A percentile compares a stretch with the other conserved stretches of the same genome.
These are phyloP conservation scores for Zaprionus kolodkinae DNA, from an alignment of 1,140 invertebrate species.

Conservation along the genomic window DNA sequence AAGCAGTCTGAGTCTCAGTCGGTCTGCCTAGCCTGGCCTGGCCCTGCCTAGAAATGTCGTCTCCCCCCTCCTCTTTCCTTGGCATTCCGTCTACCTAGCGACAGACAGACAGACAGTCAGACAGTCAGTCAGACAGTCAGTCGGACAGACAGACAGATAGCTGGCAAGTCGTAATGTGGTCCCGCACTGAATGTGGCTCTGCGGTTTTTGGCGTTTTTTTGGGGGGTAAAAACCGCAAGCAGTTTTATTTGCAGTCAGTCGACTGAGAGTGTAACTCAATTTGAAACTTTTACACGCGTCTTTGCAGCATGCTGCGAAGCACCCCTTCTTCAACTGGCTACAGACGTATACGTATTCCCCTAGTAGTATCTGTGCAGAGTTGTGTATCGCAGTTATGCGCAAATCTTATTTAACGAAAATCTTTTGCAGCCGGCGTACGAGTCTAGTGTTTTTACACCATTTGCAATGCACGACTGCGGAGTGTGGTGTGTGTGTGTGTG, in stretches of 20 bases:
- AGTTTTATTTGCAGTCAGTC: constrained; percentile 45
- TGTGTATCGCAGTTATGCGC: constrained; percentile 24
- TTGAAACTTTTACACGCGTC: constrained; percentile 48
- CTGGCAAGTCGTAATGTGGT: constrained; percentile 21
- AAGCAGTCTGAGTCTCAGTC: constrained; percentile 35
- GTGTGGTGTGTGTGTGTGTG: not conserved
- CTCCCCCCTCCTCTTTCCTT: not conserved
- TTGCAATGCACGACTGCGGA: not conserved
- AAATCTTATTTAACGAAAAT: constrained; percentile 39
- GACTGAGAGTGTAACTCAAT: constrained; percentile 53
- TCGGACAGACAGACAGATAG: not conserved
- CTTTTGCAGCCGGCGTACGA: constrained; percentile 17
- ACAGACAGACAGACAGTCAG: not conserved
- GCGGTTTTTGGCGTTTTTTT: constrained; percentile 22
- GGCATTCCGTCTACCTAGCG: not conserved
- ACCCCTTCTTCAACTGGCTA: not conserved
- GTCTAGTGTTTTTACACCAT: constrained; percentile 12
- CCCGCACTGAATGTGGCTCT: constrained; percentile 1
- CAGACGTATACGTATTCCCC: too few species aligned
- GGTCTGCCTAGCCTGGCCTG: constrained; percentile 41
- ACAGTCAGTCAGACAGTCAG: constrained; percentile 3
- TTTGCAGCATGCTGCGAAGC: constrained; percentile 6
- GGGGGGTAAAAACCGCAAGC: constrained; percentile 24
- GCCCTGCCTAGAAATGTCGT: not conserved
- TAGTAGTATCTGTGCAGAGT: not conserved